Conservation (phyloP, 1,140 invertebrate genomes). For the Drosophila bipectinata region DNA sequence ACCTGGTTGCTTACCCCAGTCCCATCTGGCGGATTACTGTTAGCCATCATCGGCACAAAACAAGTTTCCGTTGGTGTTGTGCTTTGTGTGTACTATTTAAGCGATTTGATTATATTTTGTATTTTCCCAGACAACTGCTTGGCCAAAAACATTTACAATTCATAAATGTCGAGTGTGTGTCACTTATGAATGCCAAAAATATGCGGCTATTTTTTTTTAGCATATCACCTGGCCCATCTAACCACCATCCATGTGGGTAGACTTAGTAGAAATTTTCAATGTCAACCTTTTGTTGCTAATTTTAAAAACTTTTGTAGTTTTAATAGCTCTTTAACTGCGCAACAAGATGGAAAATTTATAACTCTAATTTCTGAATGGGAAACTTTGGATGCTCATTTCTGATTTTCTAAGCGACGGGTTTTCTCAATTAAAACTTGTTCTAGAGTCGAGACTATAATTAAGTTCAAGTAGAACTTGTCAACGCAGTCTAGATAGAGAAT, state of each 20-base stretch:
- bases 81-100: conserved; percentile 63
- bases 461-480: conserved; percentile 61
- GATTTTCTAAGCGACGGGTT: not conserved
- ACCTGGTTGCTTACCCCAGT: conserved; percentile 5
- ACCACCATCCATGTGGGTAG: not conserved
- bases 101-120: conserved; percentile 48
- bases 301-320: conserved; percentile 28
- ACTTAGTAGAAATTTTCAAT: conserved; percentile 32
- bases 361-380: conserved; percentile 13
- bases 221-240: conserved; percentile 44
- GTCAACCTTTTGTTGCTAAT: conserved; percentile 30
- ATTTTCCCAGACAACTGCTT: conserved; percentile 22
- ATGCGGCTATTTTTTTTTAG: conserved; percentile 11
- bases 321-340: conserved; percentile 19
- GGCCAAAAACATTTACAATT: conserved; percentile 52
- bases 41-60: conserved; percentile 42
- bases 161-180: conserved; percentile 41
- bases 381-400: conserved; percentile 1
- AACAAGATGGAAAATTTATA: conserved; percentile 24
- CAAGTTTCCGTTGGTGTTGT: conserved; percentile 66
- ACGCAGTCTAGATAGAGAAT: conserved; percentile 39
- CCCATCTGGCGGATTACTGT: conserved; percentile 26
- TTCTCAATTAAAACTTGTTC: conserved; percentile 49
- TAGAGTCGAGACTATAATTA: conserved; percentile 27
- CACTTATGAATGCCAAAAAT: conserved; percentile 32